Evolutionary conservation across 2,888 invertebrate species (phyloP), one percentile per base, ranked within the genome.

Genomic region (Nomada ruficornis): DNA sequence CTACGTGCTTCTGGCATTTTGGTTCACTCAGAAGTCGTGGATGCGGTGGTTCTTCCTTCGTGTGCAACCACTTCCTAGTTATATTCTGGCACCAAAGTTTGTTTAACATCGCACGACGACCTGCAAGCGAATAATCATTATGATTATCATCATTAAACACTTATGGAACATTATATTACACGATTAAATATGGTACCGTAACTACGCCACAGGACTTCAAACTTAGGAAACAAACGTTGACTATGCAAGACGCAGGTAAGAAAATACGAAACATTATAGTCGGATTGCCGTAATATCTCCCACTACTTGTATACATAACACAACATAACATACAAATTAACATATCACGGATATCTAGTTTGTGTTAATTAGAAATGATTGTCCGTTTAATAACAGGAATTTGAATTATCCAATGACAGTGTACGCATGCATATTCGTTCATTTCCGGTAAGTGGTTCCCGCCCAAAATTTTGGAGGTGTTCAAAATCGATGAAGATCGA

Each of bases 81-180:
- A 93, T 81, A 67, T 93, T 92, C 2, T 91, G 91, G 73, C 90
- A 93, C 91, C 93, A 93, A 42, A 93, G 84, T 77, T 93, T 93
- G 80, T 93, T 94, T 74, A 94, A 91, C 94, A 94, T 94, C 69
- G 92, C 89, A 87, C 93, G 93, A 18, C 91, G 91, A 89, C 92
- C 94, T 94, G 91, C 0, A 87, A 88, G 44, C 2, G 74, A 57
- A 71, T 47, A 44, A 57, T 52, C 4, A 42, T 20, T 42, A 47
- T 50, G 0, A 23, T 15, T 64, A 77, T 63, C 23, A 2, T 11
- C 2, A 13, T 29, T 29, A 13, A 7, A 59, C 18, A n/a, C 15
- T 2, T 29, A 11, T 57, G 11, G 3, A 57, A 57, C 20, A 26
- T 13, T n/a, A 59, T 5, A 4, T 36, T 74, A n/a, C 23, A 9